Base-by-base conservation (phyloP, 2,113 vertebrate species). In the Martes martes region DNA sequence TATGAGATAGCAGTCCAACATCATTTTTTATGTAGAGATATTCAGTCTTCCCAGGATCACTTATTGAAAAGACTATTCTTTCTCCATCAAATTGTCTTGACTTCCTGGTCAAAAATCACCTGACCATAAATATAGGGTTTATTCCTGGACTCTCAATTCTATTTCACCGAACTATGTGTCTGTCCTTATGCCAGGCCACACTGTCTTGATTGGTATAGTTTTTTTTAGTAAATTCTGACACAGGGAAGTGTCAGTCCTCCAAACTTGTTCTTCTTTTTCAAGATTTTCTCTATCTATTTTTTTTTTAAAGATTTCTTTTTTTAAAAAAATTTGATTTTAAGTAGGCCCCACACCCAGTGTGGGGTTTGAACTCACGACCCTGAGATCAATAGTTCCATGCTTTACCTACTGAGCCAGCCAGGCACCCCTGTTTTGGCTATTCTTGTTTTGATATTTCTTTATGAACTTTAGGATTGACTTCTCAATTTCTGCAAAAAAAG, bases 151-250 rank as follows among this genome's bases (percentile, higher is more conserved):
- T 73, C 67, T 76, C 45, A 76, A 11, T 84, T 84, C 39, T 52
- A 52, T 90, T 90, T 18, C 23, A 55, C 55, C 42, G 45, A 73
- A 47, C 13, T 85, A 23, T 73, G 8, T 59, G 26, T 83, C n/a
- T 65, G n/a, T 55, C 47, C 55, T 26, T 42, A 65, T 83, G 45
- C 45, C 74, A 81, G n/a, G 65, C 47, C 47, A 88, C 11, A 59
- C 39, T 50, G 8, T 65, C 63, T 65, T 31, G 28, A 65, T 82
- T 71, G 67, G 67, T 36, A 10, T 23, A 55, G 28, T 23, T 67
- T 95, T 95, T 59, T 59, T 82, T 83, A 65, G n/a, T 95, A 76
- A 95, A 47, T 95, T 95, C 76, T 95, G 67, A 67, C 36, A 67
- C 28, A 84, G 36, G 28, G 15, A 82, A 84, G 23, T 84, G 69